phyloP scores from a whole-genome alignment of 2,888 invertebrate species.

The Exocentrus adspersus region DNA sequence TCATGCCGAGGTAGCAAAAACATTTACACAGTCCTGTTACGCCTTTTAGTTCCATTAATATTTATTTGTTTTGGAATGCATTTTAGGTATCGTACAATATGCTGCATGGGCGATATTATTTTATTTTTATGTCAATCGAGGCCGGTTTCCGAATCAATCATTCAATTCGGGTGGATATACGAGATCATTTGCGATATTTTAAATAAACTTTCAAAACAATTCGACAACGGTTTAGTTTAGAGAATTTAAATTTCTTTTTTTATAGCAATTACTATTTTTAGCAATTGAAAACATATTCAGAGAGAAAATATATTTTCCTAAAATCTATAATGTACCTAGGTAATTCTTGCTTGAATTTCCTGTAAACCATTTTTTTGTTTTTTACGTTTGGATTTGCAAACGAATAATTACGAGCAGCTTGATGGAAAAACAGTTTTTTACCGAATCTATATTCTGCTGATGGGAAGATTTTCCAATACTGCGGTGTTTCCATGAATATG shows the following conservation, averaged over 20 bases:
- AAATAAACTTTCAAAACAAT: too few relatives aligned
- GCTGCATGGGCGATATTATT: background rate
- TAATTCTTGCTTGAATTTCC: too few relatives aligned
- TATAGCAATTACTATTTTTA: too few relatives aligned
- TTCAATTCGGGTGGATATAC: background rate
- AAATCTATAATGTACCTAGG: too few relatives aligned
- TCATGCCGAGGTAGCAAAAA: background rate
- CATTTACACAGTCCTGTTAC: background rate
- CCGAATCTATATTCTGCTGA: background rate
- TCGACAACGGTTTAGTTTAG: too few relatives aligned
- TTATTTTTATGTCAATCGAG: background rate
- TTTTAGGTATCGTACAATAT: background rate
- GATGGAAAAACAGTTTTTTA: constrained; percentile 1
- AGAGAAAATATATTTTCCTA: too few relatives aligned
- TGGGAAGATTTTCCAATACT: background rate
- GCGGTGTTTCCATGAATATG: background rate
- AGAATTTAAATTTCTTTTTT: too few relatives aligned
- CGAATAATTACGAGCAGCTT: background rate
- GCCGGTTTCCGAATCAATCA: background rate
- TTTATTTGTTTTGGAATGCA: background rate
- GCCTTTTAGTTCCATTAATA: constrained; percentile 5
- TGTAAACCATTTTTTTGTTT: too few relatives aligned
- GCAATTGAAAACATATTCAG: too few relatives aligned
- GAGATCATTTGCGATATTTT: background rate
- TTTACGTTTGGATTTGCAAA: too few relatives aligned